Percentiles rank a stretch among this genome's conserved stretches.
Evolutionary conservation across 1,140 invertebrate genomes (phyloP).

Genomic region (Trichoplusia ni): DNA sequence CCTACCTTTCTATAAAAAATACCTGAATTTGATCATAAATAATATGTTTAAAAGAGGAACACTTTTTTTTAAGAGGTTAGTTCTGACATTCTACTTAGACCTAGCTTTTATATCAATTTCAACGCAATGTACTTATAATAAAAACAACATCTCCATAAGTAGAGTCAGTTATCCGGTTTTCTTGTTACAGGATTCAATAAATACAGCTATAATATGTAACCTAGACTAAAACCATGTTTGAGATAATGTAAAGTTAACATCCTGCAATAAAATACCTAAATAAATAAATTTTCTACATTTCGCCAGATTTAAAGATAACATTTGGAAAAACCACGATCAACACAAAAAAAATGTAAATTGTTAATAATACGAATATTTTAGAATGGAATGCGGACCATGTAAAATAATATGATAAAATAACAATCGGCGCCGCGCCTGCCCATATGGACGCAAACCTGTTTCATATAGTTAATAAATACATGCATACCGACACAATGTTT

Average conservation of each 20-base stretch:
- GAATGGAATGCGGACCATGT: slow-evolving; percentile 67
- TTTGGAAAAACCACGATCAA: slow-evolving; percentile 35
- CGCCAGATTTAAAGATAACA: not conserved
- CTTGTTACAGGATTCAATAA: too few relatives aligned
- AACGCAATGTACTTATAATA: too few relatives aligned
- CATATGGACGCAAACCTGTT: slow-evolving; percentile 72
- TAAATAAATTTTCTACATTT: not conserved
- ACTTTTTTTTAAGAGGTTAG: too few relatives aligned
- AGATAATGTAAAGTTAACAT: too few relatives aligned
- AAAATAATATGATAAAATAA: slow-evolving; percentile 66
- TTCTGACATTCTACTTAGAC: too few relatives aligned
- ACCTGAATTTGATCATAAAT: too few relatives aligned
- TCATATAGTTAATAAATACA: slow-evolving; percentile 35
- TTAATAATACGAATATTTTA: slow-evolving; percentile 41
- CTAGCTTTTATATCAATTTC: too few relatives aligned
- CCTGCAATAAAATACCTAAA: too few relatives aligned
- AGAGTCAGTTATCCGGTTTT: too few relatives aligned
- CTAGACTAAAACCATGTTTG: not conserved
- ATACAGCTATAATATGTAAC: not conserved
- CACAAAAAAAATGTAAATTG: slow-evolving; percentile 32
- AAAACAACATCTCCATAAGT: too few relatives aligned
- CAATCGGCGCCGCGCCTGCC: slow-evolving; percentile 50
- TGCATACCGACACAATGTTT: slow-evolving; percentile 25
- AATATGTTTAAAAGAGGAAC: too few relatives aligned
- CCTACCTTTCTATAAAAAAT: too few relatives aligned